Conservation (phyloP, 2,113 vertebrate genomes). For the Sisor rabdophorus region DNA sequence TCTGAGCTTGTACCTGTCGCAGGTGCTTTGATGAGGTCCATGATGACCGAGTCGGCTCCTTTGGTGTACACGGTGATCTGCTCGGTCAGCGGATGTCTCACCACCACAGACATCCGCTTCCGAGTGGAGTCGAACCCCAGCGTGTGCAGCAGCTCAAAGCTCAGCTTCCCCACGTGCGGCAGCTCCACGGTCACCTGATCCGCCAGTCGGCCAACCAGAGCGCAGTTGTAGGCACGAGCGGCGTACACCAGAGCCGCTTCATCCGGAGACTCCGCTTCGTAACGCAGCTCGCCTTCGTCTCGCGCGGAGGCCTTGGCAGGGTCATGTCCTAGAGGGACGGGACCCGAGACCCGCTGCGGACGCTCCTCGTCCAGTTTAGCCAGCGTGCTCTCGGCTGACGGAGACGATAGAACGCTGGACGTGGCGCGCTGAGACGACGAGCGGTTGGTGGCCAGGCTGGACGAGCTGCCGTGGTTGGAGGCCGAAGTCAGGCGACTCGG, state of each 20-base stretch:
- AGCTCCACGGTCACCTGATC: slow-evolving; percentile 91
- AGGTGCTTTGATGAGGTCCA: slow-evolving; percentile 85
- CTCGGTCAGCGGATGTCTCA: slow-evolving; percentile 87
- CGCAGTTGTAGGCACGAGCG: slow-evolving; percentile 86
- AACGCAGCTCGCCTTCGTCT: slow-evolving; percentile 79
- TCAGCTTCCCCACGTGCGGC: slow-evolving; percentile 87
- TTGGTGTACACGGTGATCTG: slow-evolving; percentile 96
- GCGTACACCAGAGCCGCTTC: slow-evolving; percentile 95
- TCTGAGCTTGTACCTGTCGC: slow-evolving; percentile 59
- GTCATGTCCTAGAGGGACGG: slow-evolving; percentile 36
- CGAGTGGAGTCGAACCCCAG: slow-evolving; percentile 90
- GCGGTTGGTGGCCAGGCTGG: slow-evolving; percentile 76
- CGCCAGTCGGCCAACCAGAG: slow-evolving; percentile 82
- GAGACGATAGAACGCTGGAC: slow-evolving; percentile 70
- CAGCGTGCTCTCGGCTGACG: slow-evolving; percentile 75
- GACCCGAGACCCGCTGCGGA: slow-evolving; percentile 63
- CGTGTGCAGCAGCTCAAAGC: slow-evolving; percentile 90
- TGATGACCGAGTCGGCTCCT: slow-evolving; percentile 90
- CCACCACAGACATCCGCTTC: slow-evolving; percentile 96
- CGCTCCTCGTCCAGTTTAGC: slow-evolving; percentile 79
- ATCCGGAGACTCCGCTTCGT: slow-evolving; percentile 90
- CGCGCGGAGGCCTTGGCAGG: slow-evolving; percentile 39
- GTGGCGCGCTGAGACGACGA: slow-evolving; percentile 68
- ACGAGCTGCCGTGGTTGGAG: slow-evolving; percentile 84
- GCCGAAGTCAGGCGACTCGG: slow-evolving; percentile 86